Evolutionary conservation across 2,797 vertebrate species (phyloP), one percentile per base, ranked within the genome.

Genomic region (Eospalax fontanierii): DNA sequence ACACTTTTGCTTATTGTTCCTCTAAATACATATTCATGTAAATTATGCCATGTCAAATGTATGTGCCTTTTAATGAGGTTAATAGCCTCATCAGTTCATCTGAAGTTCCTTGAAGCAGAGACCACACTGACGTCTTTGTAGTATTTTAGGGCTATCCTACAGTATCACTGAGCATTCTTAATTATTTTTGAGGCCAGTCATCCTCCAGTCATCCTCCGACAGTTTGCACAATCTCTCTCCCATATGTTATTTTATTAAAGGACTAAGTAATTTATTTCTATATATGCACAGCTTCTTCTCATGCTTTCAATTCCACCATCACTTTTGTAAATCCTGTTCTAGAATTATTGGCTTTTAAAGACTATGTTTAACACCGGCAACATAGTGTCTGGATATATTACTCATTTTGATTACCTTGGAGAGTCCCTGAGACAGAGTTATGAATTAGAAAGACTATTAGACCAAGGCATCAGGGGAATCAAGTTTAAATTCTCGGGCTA

Each of bases 351-450:
- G 93, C 11, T 43, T 54, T 35, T 70, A 26, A 87, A 76, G 40
- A 87, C n/a, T 63, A 2, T 81, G 18, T 63, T 90, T 46, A 61
- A 18, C 5, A 70, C 11, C 83, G 65, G 26, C 38, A 93, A 57
- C 61, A 14, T 38, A 75, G 43, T 80, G 38, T 76, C 35, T 94
- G 19, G 26, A 92, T 40, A 83, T 19, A 68, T 35, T 90, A 63
- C 95, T 87, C 38, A 61, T 79, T 93, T 93, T 83, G n/a, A 68
- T 73, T 95, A 35, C 65, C 92, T 93, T 90, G 61, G 30, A 76
- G 90, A 89, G 68, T 10, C 82, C 6, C 79, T 50, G 59, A 88
- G 12, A 66, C 43, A n/a, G 6, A 4, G 2, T 16, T 90, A 16
- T 83, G 18, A 46, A 90, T 11, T 90, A 33, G 59, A 94, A 96